These are phyloP conservation scores for Rhinogobio ventralis DNA, from an alignment of 2,797 vertebrate genomes.

Conservation along the genomic window DNA sequence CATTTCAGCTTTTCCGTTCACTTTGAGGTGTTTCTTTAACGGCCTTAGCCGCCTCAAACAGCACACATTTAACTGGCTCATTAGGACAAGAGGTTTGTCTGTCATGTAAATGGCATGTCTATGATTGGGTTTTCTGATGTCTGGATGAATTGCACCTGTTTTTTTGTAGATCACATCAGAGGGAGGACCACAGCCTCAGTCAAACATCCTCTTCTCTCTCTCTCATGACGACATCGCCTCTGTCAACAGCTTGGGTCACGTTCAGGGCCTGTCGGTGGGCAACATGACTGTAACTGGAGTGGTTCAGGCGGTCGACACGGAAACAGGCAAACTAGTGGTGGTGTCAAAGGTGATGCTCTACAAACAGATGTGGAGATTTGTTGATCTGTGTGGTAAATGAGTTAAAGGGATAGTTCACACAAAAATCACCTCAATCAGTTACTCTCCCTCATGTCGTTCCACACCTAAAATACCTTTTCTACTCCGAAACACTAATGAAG, in stretches of 20 bases:
- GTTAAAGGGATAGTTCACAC: neutral
- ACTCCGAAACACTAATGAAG: neutral
- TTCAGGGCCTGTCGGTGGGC: constrained; percentile 81
- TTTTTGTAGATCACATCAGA: constrained; percentile 91
- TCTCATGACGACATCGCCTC: constrained; percentile 79
- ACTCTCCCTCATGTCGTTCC: neutral
- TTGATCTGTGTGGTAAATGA: neutral
- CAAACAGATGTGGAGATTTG: neutral
- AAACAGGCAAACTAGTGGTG: constrained; percentile 88
- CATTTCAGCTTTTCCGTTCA: neutral
- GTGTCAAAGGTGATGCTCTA: constrained; percentile 84
- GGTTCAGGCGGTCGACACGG: constrained; percentile 89
- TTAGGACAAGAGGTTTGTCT: neutral
- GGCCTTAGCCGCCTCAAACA: neutral
- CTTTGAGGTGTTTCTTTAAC: neutral
- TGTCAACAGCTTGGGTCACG: constrained; percentile 83
- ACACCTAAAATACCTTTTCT: neutral
- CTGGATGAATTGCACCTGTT: constrained; percentile 28
- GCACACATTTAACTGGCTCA: neutral
- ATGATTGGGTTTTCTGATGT: neutral
- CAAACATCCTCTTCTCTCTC: constrained; percentile 91
- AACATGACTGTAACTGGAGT: constrained; percentile 87
- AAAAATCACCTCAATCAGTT: neutral
- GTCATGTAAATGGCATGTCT: neutral
- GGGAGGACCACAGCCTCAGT: constrained; percentile 95